Evolutionary conservation across 2,888 invertebrate genomes (phyloP).

Genomic region (Metalampra italica): DNA sequence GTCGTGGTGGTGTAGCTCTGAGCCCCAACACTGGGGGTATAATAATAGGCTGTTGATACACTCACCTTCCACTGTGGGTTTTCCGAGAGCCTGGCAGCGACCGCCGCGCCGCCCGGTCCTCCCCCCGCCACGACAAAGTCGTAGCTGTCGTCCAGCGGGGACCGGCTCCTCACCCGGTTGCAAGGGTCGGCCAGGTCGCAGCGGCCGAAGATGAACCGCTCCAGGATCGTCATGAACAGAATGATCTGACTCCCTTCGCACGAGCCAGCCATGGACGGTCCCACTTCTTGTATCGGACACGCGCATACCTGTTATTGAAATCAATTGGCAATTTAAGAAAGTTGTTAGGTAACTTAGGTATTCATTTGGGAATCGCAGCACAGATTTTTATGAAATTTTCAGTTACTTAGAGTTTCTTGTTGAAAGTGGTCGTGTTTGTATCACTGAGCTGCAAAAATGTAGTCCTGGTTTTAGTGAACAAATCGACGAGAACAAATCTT

Average conservation of each 20-base stretch:
- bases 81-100: constrained; percentile 82
- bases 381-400: too few species aligned
- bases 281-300: constrained; percentile 77
- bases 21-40: too few species aligned
- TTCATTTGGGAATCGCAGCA: too few species aligned
- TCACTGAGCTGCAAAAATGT: too few species aligned
- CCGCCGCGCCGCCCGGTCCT: constrained; percentile 82
- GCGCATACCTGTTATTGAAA: constrained; percentile 59
- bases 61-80: constrained; percentile 80
- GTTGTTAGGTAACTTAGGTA: too few species aligned
- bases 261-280: constrained; percentile 73
- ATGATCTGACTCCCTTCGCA: constrained; percentile 79
- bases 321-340: neutral
- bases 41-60: too few species aligned
- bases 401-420: too few species aligned
- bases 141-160: constrained; percentile 68
- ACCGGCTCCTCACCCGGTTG: constrained; percentile 69
- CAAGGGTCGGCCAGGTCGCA: constrained; percentile 80
- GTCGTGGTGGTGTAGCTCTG: too few species aligned
- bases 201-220: constrained; percentile 78
- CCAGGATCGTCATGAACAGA: constrained; percentile 82
- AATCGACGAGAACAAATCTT: too few species aligned
- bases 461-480: too few species aligned
- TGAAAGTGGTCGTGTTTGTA: too few species aligned
- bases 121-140: constrained; percentile 84